Evolutionary conservation across 2,888 invertebrate species (phyloP).

Genomic region (Drosophila nr. medialis): DNA sequence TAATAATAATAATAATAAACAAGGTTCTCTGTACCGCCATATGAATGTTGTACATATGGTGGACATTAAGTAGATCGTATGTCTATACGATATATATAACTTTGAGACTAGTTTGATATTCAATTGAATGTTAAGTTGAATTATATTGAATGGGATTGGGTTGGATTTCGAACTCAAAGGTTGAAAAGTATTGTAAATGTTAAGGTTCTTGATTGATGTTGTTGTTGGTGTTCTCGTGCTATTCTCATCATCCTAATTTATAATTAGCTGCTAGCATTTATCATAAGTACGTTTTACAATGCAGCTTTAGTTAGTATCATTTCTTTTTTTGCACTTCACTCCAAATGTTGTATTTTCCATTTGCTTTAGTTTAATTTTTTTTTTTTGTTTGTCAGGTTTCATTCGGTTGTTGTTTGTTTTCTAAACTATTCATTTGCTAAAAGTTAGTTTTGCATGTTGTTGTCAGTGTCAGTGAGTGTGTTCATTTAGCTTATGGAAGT

Average conservation of each 20-base stretch:
- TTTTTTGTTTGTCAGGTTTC: conserved; percentile 28
- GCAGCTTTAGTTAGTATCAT: conserved; percentile 62
- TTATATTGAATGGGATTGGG: conserved; percentile 17
- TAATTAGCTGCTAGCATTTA: conserved; percentile 71
- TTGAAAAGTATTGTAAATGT: conserved; percentile 18
- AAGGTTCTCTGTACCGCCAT: conserved; percentile 28
- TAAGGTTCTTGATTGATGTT: conserved; percentile 15
- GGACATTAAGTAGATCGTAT: conserved; percentile 39
- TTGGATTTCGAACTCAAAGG: conserved; percentile 25
- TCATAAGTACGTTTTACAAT: conserved; percentile 79
- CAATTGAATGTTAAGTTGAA: conserved; percentile 20
- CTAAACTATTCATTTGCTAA: conserved; percentile 62
- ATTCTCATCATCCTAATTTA: conserved; percentile 35
- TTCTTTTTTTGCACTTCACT: conserved; percentile 38
- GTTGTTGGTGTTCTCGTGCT: conserved; percentile 48
- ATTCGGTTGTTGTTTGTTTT: conserved; percentile 29
- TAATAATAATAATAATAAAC: conserved; percentile 38
- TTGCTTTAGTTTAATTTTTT: conserved; percentile 20
- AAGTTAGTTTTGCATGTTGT: conserved; percentile 56
- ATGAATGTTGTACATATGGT: conserved; percentile 13
- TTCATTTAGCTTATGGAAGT: conserved; percentile 30
- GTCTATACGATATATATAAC: conserved; percentile 28
- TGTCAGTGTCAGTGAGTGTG: conserved; percentile 13
- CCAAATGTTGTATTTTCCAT: conserved; percentile 22
- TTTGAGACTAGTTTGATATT: conserved; percentile 60